Evolutionary conservation across 2,797 vertebrate species (phyloP), one percentile per base, ranked within the genome.

Genomic region (Karalla daura): DNA sequence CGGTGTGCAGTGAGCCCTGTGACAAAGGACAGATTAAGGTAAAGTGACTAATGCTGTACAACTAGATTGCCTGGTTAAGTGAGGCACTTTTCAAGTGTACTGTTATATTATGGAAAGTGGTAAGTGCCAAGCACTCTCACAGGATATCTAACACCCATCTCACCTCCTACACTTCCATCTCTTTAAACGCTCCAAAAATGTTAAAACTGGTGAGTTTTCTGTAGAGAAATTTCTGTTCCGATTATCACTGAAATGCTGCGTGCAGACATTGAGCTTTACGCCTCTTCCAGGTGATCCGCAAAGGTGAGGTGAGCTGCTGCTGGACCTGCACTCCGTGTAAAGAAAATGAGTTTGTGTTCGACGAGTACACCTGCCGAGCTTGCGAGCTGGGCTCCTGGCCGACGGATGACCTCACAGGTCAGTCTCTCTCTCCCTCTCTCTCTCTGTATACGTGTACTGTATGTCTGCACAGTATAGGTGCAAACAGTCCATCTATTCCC

Each of bases 251-350:
- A 1, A 36, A 40, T 37, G 5, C 1, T 5, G 45, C 17, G 28
- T 41, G 44, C n/a, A n/a, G 7, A 53, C 54, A 24, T 12, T 63
- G 21, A 56, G 7, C 45, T 20, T 44, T 28, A 23, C 61, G 15
- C 47, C 36, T 20, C 23, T 35, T 64, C 15, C 66, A 99, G 98
- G 98, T 99, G 45, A 99, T 99, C 76, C 96, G 97, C 77, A 99
- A 99, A 90, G 98, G 98, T 20, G 98, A 99, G 88, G 98, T 98
- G 75, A 99, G 98, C 84, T 99, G 98, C 70, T 99, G 97, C 25
- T 99, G 98, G 98, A 99, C 97, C 2, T 99, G 98, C 70, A 99
- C 97, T 0, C 96, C 95, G 14, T 99, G 98, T 53, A 99, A 99
- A 79, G 98, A 99, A 24, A 99, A 99, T 0, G 98, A 99, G 74